phyloP scores from a whole-genome alignment of 2,888 invertebrate genomes.

The Dynastes tityus region DNA sequence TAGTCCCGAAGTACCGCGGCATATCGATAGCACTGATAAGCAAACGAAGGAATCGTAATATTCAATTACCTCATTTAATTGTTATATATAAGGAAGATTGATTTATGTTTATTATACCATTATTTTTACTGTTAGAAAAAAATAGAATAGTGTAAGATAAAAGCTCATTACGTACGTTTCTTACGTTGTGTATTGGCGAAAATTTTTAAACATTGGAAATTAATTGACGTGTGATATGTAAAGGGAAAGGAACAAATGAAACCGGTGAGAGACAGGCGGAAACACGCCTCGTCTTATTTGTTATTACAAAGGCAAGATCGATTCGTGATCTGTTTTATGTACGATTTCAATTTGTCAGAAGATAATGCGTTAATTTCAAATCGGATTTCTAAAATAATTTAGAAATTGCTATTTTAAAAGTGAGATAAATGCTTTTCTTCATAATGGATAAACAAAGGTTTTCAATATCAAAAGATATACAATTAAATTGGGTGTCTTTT shows the following conservation, averaged over 20 bases:
- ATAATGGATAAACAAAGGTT: too few relatives aligned
- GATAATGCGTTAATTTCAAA: neutral
- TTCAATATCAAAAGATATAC: too few relatives aligned
- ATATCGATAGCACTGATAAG: conserved; percentile 21
- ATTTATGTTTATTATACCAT: neutral
- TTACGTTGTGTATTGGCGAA: neutral
- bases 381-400: too few relatives aligned
- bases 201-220: neutral
- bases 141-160: neutral
- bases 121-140: neutral
- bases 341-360: neutral
- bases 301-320: neutral
- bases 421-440: too few relatives aligned
- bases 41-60: neutral
- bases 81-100: neutral
- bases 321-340: neutral
- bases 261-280: neutral
- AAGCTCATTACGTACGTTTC: neutral
- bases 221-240: neutral
- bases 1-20: neutral
- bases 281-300: neutral
- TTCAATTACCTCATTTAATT: conserved; percentile 20
- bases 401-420: too few relatives aligned
- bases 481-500: too few relatives aligned
- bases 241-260: neutral